Conservation (phyloP, 2,888 invertebrate species). For the Eremobia ochroleuca region DNA sequence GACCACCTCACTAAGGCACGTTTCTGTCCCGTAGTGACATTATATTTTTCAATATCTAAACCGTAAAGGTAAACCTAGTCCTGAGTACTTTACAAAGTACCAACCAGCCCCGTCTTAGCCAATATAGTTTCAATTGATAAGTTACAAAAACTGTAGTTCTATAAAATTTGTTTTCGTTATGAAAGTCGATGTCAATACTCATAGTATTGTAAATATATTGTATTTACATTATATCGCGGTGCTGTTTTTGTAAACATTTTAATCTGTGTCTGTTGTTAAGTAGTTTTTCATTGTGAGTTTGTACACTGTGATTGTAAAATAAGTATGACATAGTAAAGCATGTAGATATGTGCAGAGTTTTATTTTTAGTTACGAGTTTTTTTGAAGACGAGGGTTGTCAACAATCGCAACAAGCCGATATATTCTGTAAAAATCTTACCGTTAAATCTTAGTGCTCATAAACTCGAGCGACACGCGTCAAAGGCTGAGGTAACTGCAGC, state of each 20-base stretch:
- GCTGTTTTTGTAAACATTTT: slow-evolving; percentile 64
- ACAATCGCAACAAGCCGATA: too few relatives aligned
- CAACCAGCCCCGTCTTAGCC: neutral
- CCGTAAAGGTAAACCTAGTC: neutral
- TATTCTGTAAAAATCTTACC: too few relatives aligned
- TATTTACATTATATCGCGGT: slow-evolving; percentile 53
- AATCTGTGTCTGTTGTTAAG: slow-evolving; percentile 39
- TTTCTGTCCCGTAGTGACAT: neutral
- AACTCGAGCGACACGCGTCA: too few relatives aligned
- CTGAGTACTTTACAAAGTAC: slow-evolving; percentile 2
- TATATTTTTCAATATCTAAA: neutral
- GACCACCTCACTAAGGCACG: too few relatives aligned
- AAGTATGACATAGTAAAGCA: slow-evolving; percentile 58
- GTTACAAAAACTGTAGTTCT: slow-evolving; percentile 24
- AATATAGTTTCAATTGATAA: slow-evolving; percentile 12
- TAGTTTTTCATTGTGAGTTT: slow-evolving; percentile 53
- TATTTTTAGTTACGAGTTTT: slow-evolving; percentile 35
- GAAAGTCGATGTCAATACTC: slow-evolving; percentile 16
- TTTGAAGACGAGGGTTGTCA: neutral
- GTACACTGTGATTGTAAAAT: slow-evolving; percentile 54
- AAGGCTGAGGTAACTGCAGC: too few relatives aligned
- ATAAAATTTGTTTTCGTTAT: slow-evolving; percentile 26
- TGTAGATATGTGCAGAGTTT: slow-evolving; percentile 56
- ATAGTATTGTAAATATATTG: slow-evolving; percentile 66
- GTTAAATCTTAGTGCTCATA: too few relatives aligned